These are phyloP conservation scores for Hypolimnas misippus DNA, from an alignment of 2,888 invertebrate genomes.

Conservation along the genomic window DNA sequence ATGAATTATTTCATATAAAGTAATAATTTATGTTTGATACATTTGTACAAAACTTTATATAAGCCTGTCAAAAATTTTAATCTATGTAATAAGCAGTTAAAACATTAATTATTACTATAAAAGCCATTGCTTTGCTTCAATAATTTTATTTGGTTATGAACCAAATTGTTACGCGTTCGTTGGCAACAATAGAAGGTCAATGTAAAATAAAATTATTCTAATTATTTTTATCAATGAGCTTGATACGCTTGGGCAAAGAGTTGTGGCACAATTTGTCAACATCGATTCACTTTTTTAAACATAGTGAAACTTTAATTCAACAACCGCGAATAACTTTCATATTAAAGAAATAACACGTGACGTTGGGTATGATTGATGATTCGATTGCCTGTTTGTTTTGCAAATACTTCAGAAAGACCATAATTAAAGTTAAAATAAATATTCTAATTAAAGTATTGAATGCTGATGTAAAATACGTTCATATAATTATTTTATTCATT, in stretches of 20 bases:
- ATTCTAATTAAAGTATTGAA: too few species aligned
- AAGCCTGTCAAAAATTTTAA: too few species aligned
- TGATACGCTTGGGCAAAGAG: slow-evolving; percentile 65
- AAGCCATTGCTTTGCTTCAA: slow-evolving; percentile 6
- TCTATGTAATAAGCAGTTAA: neutral
- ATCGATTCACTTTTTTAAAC: slow-evolving; percentile 48
- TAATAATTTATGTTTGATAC: too few species aligned
- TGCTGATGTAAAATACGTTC: too few species aligned
- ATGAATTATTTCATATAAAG: too few species aligned
- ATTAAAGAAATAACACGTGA: too few species aligned
- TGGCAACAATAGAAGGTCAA: slow-evolving; percentile 66
- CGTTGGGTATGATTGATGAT: too few species aligned
- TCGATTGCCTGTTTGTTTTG: too few species aligned
- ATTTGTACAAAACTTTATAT: too few species aligned
- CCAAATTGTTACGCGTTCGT: slow-evolving; percentile 43
- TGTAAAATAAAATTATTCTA: slow-evolving; percentile 43
- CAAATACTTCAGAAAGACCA: too few species aligned
- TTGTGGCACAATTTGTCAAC: slow-evolving; percentile 59
- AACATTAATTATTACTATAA: neutral
- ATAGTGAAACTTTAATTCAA: slow-evolving; percentile 34
- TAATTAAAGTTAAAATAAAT: too few species aligned
- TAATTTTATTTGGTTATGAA: slow-evolving; percentile 11
- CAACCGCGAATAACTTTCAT: slow-evolving; percentile 27
- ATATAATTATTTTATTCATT: too few species aligned
- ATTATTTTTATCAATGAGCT: slow-evolving; percentile 77